A percentile compares a stretch with the other conserved stretches of the same genome.
Evolutionary conservation across 1,140 invertebrate species (phyloP).

Genomic region (Metopolophium dirhodum): DNA sequence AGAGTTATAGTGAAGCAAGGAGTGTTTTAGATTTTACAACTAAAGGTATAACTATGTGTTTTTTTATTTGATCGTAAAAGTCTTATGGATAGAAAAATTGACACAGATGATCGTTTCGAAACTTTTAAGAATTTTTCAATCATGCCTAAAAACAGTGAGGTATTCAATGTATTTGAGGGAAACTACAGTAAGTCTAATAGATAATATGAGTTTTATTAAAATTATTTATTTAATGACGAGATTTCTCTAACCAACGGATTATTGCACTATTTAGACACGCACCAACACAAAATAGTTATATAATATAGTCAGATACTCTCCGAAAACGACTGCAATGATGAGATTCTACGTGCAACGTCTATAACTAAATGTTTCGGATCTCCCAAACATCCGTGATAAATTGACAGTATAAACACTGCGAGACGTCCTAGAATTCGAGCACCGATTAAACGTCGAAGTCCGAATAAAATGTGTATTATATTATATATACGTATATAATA

Average conservation of each 20-base stretch:
- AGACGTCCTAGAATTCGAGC: background rate
- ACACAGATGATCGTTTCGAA: background rate
- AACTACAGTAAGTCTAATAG: background rate
- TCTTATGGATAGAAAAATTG: background rate
- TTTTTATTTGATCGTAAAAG: background rate
- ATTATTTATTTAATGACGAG: background rate
- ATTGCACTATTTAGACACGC: background rate
- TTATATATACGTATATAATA: background rate
- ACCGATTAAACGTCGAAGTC: background rate
- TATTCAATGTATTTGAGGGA: no score
- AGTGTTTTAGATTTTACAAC: background rate
- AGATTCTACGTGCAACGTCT: background rate
- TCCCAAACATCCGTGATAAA: background rate
- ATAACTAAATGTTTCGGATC: background rate
- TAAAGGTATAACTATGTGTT: background rate
- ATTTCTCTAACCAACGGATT: background rate
- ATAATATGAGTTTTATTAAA: background rate
- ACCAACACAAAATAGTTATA: background rate
- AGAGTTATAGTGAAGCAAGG: background rate
- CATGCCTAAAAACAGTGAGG: background rate
- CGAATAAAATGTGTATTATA: constrained; percentile 1
- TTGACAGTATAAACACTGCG: background rate
- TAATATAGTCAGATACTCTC: no score
- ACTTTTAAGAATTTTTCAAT: background rate
- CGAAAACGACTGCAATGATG: background rate